Evolutionary conservation across 30 jellyfish, hydroid and myxozoan genomes (phyloP).

Genomic region (Turritopsis dohrnii): DNA sequence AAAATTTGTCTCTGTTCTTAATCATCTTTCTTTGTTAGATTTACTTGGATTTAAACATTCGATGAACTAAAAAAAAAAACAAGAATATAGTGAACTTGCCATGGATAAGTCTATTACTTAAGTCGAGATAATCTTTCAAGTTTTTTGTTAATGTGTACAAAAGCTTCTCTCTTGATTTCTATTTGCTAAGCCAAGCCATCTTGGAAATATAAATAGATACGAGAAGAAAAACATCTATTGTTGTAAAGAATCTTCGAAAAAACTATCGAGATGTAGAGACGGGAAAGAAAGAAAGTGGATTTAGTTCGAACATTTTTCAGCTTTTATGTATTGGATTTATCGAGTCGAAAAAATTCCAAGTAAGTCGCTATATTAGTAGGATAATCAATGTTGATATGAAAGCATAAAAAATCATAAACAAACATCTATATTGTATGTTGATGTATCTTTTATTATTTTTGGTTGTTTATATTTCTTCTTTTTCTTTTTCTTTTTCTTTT

Average conservation of each 20-base stretch:
- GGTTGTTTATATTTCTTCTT: neutral
- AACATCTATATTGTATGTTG: neutral
- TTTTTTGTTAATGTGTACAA: neutral
- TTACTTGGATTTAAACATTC: neutral
- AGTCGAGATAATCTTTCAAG: neutral
- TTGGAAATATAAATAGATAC: neutral
- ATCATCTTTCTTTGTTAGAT: too few species aligned
- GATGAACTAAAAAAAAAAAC: too few species aligned
- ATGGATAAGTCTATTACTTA: neutral
- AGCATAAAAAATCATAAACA: neutral
- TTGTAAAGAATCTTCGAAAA: too few species aligned
- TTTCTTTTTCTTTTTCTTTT: too few species aligned
- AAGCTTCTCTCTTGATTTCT: neutral
- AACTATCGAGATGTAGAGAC: neutral
- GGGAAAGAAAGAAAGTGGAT: neutral
- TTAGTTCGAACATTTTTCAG: neutral
- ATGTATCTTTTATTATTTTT: too few species aligned
- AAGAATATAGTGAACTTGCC: neutral
- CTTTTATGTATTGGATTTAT: neutral
- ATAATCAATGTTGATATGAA: neutral
- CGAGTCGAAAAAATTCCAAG: neutral
- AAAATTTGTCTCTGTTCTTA: too few species aligned
- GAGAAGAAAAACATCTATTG: neutral
- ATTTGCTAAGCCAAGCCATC: neutral
- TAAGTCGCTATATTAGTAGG: neutral